Percentiles rank a stretch among this genome's conserved stretches.
phyloP scores from a whole-genome alignment of 2,888 invertebrate genomes.

The Thymelicus lineola region DNA sequence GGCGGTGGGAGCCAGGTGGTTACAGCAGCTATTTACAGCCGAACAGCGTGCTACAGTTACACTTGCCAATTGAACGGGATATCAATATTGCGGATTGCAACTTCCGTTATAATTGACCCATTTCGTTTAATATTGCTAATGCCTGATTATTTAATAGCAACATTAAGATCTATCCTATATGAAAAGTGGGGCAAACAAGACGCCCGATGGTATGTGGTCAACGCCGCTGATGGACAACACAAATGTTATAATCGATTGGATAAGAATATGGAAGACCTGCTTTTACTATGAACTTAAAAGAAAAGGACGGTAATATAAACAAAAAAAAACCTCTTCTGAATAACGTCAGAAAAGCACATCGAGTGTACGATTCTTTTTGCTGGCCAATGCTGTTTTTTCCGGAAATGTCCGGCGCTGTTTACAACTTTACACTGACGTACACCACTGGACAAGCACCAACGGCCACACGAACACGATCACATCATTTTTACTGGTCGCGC shows the following conservation, averaged over 20 bases:
- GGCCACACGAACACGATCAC: not conserved
- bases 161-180: not conserved
- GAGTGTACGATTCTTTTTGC: too few species aligned
- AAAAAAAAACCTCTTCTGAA: too few species aligned
- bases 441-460: not conserved
- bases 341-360: too few species aligned
- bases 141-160: not conserved
- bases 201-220: too few species aligned
- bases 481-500: not conserved
- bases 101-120: constrained; percentile 32
- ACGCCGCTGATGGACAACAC: too few species aligned
- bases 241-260: too few species aligned
- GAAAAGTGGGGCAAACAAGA: not conserved
- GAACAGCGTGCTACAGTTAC: constrained; percentile 47
- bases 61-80: constrained; percentile 39
- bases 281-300: too few species aligned
- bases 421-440: too few species aligned
- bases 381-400: too few species aligned
- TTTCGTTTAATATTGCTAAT: constrained; percentile 11
- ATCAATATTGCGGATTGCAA: constrained; percentile 36
- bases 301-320: too few species aligned
- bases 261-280: too few species aligned
- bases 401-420: too few species aligned
- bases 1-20: constrained; percentile 36
- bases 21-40: constrained; percentile 44